phyloP scores from a whole-genome alignment of 2,888 invertebrate species.

The Melanchra persicariae region DNA sequence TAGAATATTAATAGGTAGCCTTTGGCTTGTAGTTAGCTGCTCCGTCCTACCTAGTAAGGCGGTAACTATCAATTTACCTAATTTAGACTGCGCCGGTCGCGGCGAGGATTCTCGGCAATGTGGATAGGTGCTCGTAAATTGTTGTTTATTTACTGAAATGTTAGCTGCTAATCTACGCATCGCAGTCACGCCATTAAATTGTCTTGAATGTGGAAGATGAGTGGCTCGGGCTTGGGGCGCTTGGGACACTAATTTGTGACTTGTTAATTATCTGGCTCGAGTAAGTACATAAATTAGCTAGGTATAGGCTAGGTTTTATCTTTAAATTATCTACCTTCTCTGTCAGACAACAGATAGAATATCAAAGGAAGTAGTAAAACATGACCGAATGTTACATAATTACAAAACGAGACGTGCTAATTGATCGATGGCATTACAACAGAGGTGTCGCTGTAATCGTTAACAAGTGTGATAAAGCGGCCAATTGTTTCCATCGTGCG shows the following conservation, averaged over 20 bases:
- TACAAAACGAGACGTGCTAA: constrained; percentile 32
- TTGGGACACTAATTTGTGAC: constrained; percentile 32
- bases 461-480: constrained; percentile 49
- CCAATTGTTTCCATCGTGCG: constrained; percentile 54
- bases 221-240: constrained; percentile 42
- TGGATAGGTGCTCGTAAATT: constrained; percentile 51
- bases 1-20: constrained; percentile 63
- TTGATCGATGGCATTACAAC: constrained; percentile 34
- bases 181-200: constrained; percentile 52
- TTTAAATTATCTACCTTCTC: no score
- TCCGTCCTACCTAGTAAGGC: constrained; percentile 29
- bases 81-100: constrained; percentile 43
- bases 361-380: constrained; percentile 28
- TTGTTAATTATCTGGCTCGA: constrained; percentile 26
- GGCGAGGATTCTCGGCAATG: constrained; percentile 44
- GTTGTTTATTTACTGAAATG: constrained; percentile 60
- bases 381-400: constrained; percentile 15
- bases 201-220: constrained; percentile 47
- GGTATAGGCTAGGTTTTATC: no score
- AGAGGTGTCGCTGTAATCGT: constrained; percentile 42
- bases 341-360: background rate
- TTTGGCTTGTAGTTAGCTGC: constrained; percentile 53
- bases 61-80: constrained; percentile 60
- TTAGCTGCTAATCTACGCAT: constrained; percentile 55
- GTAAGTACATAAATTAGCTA: no score